Percentiles rank a stretch among this genome's conserved stretches.
Conservation (phyloP, 2,797 vertebrate species). For the Notolabrus celidotus region DNA sequence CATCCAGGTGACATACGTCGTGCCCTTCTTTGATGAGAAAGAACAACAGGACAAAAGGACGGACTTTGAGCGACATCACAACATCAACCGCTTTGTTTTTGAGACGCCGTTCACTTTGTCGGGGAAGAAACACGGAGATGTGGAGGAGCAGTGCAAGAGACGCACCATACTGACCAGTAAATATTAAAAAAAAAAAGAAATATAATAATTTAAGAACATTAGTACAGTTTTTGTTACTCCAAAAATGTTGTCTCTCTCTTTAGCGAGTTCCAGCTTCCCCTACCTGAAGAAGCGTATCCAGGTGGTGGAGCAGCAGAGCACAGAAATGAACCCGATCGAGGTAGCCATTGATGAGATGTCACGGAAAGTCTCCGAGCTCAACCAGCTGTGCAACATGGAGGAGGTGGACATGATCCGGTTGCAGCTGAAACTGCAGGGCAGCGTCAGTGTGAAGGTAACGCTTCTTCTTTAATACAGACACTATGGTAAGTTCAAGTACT, state of each 20-base stretch:
- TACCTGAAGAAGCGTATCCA: conserved; percentile 98
- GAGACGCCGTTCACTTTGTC: conserved; percentile 97
- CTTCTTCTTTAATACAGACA: not conserved
- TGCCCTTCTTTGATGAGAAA: conserved; percentile 96
- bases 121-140: conserved; percentile 96
- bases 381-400: conserved; percentile 94
- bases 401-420: conserved; percentile 99
- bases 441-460: conserved; percentile 95
- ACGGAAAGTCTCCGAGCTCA: conserved; percentile 96
- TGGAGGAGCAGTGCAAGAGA: conserved; percentile 98
- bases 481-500: not conserved
- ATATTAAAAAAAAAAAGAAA: not conserved
- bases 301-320: conserved; percentile 95
- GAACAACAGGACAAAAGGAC: conserved; percentile 94
- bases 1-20: conserved; percentile 97
- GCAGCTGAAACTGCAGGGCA: conserved; percentile 98
- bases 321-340: conserved; percentile 97
- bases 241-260: not conserved
- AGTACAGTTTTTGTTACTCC: not conserved
- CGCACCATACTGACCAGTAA: conserved; percentile 94
- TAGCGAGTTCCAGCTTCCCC: conserved; percentile 95
- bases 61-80: conserved; percentile 97
- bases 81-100: conserved; percentile 96
- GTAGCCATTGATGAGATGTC: conserved; percentile 99
- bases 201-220: not conserved